Percentiles rank a stretch among this genome's conserved stretches.
These are phyloP conservation scores for Pardosa pseudoannulata DNA, from an alignment of 2,888 invertebrate species.

Conservation along the genomic window DNA sequence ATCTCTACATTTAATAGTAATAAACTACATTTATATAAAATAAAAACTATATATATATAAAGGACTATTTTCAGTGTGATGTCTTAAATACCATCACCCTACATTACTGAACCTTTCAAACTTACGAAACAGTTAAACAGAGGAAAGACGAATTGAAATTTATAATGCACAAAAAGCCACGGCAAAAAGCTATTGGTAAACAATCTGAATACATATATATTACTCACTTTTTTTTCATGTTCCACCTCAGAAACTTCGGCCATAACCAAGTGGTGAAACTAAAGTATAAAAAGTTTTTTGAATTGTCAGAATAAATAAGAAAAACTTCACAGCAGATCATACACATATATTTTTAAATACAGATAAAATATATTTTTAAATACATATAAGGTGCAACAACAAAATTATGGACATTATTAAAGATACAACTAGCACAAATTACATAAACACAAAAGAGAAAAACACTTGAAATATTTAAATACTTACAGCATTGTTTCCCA, in stretches of 20 bases:
- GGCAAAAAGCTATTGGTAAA: slow-evolving; percentile 39
- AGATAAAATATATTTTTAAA: too few relatives aligned
- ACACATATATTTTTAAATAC: too few relatives aligned
- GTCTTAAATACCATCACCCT: too few relatives aligned
- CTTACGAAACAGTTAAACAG: slow-evolving; percentile 19
- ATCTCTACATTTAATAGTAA: too few relatives aligned
- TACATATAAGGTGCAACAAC: too few relatives aligned
- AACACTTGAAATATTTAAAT: background rate
- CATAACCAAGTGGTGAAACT: slow-evolving; percentile 74
- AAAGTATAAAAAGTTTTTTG: slow-evolving; percentile 45
- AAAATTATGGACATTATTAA: too few relatives aligned
- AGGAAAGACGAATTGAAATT: slow-evolving; percentile 31
- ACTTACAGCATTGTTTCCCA: slow-evolving; percentile 78
- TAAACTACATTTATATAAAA: too few relatives aligned
- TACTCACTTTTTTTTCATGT: slow-evolving; percentile 48
- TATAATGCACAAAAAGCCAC: slow-evolving; percentile 56
- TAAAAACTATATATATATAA: too few relatives aligned
- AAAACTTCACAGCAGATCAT: slow-evolving; percentile 7
- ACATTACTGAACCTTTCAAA: slow-evolving; percentile 68
- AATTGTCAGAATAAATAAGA: too few relatives aligned
- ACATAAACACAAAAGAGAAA: too few relatives aligned
- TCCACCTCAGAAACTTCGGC: slow-evolving; percentile 60
- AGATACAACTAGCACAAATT: too few relatives aligned
- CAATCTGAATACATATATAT: background rate
- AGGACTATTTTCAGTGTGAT: too few relatives aligned